Evolutionary conservation across 1,140 invertebrate genomes (phyloP).

Genomic region (Globodera ellingtonae): DNA sequence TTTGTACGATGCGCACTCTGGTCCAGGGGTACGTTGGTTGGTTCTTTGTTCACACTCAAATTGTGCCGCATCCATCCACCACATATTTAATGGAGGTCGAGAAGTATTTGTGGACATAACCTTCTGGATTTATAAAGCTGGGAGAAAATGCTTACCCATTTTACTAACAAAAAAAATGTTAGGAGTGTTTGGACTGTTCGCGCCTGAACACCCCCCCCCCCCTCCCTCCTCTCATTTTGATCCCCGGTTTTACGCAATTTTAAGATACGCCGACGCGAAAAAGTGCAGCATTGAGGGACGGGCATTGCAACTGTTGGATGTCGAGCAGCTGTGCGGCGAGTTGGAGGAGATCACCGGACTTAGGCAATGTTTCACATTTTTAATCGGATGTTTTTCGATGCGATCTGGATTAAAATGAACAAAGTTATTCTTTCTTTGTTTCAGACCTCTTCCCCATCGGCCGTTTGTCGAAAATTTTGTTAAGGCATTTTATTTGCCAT

Average conservation of each 20-base stretch:
- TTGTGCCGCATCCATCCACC: too few species aligned
- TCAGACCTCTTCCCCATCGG: constrained; percentile 79
- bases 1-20: constrained; percentile 80
- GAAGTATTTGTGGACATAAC: too few species aligned
- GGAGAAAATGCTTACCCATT: neutral
- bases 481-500: constrained; percentile 91
- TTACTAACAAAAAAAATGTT: neutral
- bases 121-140: too few species aligned
- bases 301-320: constrained; percentile 95
- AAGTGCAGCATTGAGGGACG: constrained; percentile 94
- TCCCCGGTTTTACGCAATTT: constrained; percentile 16
- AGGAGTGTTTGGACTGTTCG: neutral
- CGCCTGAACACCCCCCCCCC: too few species aligned
- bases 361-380: neutral
- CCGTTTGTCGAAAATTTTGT: constrained; percentile 91
- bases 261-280: constrained; percentile 70
- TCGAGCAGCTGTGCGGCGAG: constrained; percentile 88
- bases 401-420: too few species aligned
- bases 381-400: too few species aligned
- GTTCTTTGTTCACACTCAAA: neutral
- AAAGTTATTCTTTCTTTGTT: neutral
- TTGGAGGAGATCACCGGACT: constrained; percentile 79
- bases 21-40: constrained; percentile 80
- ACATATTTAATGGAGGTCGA: too few species aligned
- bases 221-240: neutral